Conservation (phyloP, 2,888 invertebrate species). For the Nephrotoma guestfalica region DNA sequence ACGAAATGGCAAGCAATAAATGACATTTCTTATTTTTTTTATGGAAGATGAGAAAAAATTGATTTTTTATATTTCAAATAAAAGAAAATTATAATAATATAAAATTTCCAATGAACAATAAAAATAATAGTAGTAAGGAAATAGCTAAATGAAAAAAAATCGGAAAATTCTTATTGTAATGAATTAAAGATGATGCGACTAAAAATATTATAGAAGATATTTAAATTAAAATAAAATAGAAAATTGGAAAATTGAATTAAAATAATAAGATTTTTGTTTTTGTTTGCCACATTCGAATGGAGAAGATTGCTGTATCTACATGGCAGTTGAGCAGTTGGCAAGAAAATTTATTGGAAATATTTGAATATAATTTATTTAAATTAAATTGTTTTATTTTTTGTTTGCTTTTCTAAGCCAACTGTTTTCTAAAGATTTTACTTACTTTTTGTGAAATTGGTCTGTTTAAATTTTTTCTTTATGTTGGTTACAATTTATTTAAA, state of each 20-base stretch:
- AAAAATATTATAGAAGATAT: neutral
- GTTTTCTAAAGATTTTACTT: no score
- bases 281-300: neutral
- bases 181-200: neutral
- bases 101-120: neutral
- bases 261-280: neutral
- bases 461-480: no score
- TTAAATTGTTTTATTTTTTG: neutral
- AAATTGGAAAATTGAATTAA: neutral
- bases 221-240: neutral
- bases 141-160: neutral
- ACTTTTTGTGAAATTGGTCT: no score
- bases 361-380: neutral
- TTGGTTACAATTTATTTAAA: no score
- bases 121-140: neutral
- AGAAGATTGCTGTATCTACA: neutral
- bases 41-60: neutral
- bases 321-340: neutral
- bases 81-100: neutral
- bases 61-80: neutral
- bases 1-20: neutral
- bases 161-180: neutral
- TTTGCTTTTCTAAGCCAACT: no score
- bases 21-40: neutral
- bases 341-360: neutral